Base-by-base conservation (phyloP, 2,113 vertebrate species). In the Dipodomys spectabilis region DNA sequence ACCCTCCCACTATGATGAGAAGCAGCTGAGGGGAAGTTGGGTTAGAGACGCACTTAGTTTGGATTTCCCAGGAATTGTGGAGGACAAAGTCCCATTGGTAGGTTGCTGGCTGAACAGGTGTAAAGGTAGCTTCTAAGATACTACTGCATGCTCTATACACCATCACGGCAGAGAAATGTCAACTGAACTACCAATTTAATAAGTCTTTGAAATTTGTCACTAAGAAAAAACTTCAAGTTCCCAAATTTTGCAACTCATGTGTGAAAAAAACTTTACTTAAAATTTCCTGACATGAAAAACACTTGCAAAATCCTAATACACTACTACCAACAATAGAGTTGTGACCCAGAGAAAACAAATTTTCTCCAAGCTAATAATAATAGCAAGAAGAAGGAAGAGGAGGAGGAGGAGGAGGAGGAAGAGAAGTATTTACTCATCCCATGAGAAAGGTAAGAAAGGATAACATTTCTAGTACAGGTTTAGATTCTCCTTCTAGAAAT, bases 191-290 rank as follows among this genome's bases (percentile, higher is more conserved):
- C 28, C 80, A 44, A 35, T 82, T 60, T 85, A 91, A 85, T 49
- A 27, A 0, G 2, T 84, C 49, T 73, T 74, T 82, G 77, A 87
- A 71, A 60, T 32, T 39, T 77, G 64, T 84, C 20, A 82, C 15
- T 90, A 69, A 69, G 25, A 84, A n/a, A 67, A 93, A 78, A 82
- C 18, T 68, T 81, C 39, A 94, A 84, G 81, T 22, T 13, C 13
- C 32, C 4, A 72, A 81, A 88, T 82, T 28, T 72, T 68, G 28
- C 18, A 62, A 67, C 8, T 71, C 69, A 71, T 11, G 13, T 49
- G 30, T 69, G 53, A 90, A 94, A n/a, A n/a, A 92, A 91, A 45
- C 7, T 62, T 53, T 25, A 84, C 62, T 45, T 75, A 82, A 62
- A 44, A 27, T 85, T 32, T 81, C 16, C 28, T 78, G 67, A 90